These are phyloP conservation scores for Periophthalmus magnuspinnatus DNA, from an alignment of 2,797 vertebrate genomes.

Conservation along the genomic window DNA sequence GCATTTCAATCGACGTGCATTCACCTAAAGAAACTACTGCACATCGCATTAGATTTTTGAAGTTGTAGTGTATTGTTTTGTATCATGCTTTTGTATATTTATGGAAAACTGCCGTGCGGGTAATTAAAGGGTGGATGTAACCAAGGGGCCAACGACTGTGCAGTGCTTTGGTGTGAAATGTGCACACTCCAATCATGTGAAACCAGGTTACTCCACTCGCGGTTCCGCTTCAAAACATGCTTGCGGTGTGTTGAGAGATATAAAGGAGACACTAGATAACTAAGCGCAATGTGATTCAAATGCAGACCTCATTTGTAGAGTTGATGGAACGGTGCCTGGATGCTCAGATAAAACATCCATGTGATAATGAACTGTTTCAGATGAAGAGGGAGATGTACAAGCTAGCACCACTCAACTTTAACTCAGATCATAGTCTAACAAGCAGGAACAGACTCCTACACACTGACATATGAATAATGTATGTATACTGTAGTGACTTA, in stretches of 20 bases:
- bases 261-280: constrained; percentile 15
- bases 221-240: too few relatives aligned
- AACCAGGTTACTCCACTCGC: too few relatives aligned
- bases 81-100: too few relatives aligned
- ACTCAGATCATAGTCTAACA: neutral
- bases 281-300: constrained; percentile 38
- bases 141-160: too few relatives aligned
- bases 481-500: neutral
- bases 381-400: neutral
- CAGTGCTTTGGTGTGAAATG: too few relatives aligned
- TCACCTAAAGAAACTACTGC: too few relatives aligned
- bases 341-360: constrained; percentile 33
- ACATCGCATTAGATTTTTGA: too few relatives aligned
- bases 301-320: constrained; percentile 37
- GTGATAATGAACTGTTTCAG: constrained; percentile 21
- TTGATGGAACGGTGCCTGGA: constrained; percentile 27
- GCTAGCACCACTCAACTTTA: neutral
- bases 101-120: too few relatives aligned
- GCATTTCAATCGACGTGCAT: too few relatives aligned
- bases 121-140: too few relatives aligned
- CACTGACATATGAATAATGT: neutral
- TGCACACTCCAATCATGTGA: too few relatives aligned
- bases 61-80: too few relatives aligned
- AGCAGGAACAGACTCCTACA: neutral
- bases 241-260: neutral